Evolutionary conservation across 92 coral and sea anemone genomes (phyloP).

Genomic region (Montipora capitata): DNA sequence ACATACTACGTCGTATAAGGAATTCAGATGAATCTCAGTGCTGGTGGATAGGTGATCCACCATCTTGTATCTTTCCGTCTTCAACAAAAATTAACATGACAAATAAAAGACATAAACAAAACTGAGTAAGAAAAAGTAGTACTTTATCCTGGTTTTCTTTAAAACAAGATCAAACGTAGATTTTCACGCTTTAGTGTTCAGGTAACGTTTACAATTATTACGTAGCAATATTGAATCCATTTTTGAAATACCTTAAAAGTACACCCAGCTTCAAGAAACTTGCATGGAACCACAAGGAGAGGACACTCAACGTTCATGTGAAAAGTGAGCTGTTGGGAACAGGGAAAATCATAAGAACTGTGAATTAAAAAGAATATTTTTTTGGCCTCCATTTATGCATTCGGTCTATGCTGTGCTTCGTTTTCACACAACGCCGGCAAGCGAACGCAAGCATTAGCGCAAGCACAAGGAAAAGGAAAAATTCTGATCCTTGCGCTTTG

Average conservation of each 20-base stretch:
- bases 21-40: conserved; percentile 77
- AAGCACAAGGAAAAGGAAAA: too few relatives aligned
- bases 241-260: conserved; percentile 79
- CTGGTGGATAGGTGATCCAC: conserved; percentile 79
- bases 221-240: too few relatives aligned
- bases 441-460: too few relatives aligned
- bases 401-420: too few relatives aligned
- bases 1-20: conserved; percentile 80
- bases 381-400: too few relatives aligned
- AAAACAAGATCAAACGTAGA: neutral
- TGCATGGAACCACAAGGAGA: conserved; percentile 85
- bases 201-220: too few relatives aligned
- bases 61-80: conserved; percentile 95
- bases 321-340: conserved; percentile 71
- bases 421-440: too few relatives aligned
- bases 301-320: conserved; percentile 92
- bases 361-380: neutral
- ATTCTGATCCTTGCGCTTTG: too few relatives aligned
- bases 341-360: neutral
- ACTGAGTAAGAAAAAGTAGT: neutral
- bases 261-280: conserved; percentile 95
- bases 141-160: neutral
- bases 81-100: neutral
- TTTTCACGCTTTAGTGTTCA: neutral
- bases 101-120: neutral